These are phyloP conservation scores for Cepaea nemoralis DNA, from an alignment of 1,140 invertebrate species.

Conservation along the genomic window DNA sequence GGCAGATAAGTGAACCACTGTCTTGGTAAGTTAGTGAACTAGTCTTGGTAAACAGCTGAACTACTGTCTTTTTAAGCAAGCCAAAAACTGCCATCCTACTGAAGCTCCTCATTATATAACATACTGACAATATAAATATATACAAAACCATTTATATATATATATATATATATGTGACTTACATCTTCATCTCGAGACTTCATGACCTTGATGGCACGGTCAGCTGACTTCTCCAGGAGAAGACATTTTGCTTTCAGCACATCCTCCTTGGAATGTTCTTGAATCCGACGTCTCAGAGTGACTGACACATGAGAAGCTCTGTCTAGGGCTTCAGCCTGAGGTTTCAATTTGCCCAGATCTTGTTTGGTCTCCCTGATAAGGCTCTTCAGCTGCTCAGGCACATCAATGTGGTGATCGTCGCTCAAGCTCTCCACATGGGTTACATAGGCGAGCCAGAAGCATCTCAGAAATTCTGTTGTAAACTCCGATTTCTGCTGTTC, in stretches of 20 bases:
- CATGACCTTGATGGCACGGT: background rate
- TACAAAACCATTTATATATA: no score
- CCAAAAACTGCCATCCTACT: no score
- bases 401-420: background rate
- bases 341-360: background rate
- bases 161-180: no score
- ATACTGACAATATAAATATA: no score
- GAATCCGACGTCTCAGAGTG: background rate
- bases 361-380: background rate
- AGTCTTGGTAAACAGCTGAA: no score
- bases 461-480: background rate
- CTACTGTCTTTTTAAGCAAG: no score
- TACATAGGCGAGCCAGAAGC: background rate
- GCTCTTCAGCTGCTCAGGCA: background rate
- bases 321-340: background rate
- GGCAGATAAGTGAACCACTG: no score
- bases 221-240: background rate
- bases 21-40: no score
- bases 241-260: conserved; percentile 5
- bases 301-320: background rate
- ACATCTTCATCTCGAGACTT: background rate
- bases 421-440: background rate
- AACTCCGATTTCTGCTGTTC: background rate
- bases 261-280: background rate
- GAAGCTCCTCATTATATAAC: no score